Conservation (phyloP, 2,113 vertebrate genomes). For the Narcine bancroftii region DNA sequence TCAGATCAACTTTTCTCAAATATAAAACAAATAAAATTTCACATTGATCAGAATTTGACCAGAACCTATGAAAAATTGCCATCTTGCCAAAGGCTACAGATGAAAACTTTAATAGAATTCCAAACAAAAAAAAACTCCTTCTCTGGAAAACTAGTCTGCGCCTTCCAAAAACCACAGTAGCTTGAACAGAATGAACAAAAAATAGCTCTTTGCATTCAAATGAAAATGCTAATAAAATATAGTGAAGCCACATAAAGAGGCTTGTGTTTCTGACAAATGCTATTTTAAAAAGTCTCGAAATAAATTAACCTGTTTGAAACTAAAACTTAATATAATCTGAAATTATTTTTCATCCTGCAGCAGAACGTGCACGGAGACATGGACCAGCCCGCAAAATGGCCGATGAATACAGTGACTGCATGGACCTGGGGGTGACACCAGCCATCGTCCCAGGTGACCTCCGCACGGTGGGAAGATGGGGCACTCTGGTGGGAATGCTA, state of each 20-base stretch:
- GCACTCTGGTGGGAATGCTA: too few species aligned
- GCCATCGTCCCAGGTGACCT: too few species aligned
- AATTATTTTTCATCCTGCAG: not conserved
- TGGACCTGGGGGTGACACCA: too few species aligned
- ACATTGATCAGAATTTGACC: too few species aligned
- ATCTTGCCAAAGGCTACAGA: too few species aligned
- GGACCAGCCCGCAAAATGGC: too few species aligned
- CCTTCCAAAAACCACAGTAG: not conserved
- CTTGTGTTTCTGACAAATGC: not conserved
- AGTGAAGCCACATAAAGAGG: not conserved
- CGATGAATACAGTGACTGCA: too few species aligned
- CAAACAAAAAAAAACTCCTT: too few species aligned
- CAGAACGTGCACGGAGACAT: too few species aligned
- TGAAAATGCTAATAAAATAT: not conserved
- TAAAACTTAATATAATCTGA: not conserved
- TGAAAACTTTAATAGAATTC: too few species aligned
- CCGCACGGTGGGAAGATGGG: too few species aligned
- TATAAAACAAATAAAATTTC: not conserved
- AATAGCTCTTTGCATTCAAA: not conserved
- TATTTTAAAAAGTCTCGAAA: too few species aligned
- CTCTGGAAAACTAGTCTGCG: not conserved
- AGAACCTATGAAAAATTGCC: not conserved
- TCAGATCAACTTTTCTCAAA: not conserved
- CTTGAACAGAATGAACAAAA: not conserved
- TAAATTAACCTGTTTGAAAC: not conserved